Evolutionary conservation across 2,797 vertebrate genomes (phyloP).

Genomic region (Pangasius sanitwongsei): DNA sequence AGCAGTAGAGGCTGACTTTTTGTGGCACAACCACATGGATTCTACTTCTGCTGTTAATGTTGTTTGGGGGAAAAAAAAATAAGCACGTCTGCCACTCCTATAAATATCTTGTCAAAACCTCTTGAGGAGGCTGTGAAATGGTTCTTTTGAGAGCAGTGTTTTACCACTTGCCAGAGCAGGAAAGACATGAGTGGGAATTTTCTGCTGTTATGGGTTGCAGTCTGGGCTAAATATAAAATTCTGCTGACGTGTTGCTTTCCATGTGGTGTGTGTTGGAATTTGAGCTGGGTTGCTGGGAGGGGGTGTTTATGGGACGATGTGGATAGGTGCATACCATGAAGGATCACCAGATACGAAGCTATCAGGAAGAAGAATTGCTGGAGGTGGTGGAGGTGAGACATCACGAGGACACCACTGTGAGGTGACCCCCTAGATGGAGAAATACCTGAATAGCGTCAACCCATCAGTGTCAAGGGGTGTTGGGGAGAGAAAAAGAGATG

Average conservation of each 20-base stretch:
- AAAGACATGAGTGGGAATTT: conserved; percentile 26
- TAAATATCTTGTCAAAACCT: conserved; percentile 37
- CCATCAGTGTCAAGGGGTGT: conserved; percentile 8
- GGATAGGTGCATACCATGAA: not conserved
- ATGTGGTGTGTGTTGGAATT: conserved; percentile 10
- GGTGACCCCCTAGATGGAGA: not conserved
- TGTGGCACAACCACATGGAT: conserved; percentile 24
- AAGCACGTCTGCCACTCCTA: conserved; percentile 15
- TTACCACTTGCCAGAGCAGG: conserved; percentile 22
- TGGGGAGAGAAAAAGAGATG: not conserved
- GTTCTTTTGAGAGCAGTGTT: conserved; percentile 12
- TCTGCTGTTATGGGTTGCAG: conserved; percentile 24
- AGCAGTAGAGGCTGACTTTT: conserved; percentile 19
- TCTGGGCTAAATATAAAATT: conserved; percentile 36
- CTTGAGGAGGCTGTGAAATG: not conserved
- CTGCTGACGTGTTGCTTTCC: conserved; percentile 29
- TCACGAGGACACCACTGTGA: conserved; percentile 20
- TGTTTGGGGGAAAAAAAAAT: not conserved
- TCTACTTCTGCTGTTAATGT: conserved; percentile 28
- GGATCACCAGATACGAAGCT: conserved; percentile 23
- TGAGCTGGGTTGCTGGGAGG: not conserved
- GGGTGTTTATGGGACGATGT: not conserved
- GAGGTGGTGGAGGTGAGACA: conserved; percentile 29
- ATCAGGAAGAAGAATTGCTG: not conserved
- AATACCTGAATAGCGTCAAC: not conserved